These are phyloP conservation scores for Lanius ludovicianus DNA, from an alignment of 2,113 vertebrate species.

Conservation along the genomic window DNA sequence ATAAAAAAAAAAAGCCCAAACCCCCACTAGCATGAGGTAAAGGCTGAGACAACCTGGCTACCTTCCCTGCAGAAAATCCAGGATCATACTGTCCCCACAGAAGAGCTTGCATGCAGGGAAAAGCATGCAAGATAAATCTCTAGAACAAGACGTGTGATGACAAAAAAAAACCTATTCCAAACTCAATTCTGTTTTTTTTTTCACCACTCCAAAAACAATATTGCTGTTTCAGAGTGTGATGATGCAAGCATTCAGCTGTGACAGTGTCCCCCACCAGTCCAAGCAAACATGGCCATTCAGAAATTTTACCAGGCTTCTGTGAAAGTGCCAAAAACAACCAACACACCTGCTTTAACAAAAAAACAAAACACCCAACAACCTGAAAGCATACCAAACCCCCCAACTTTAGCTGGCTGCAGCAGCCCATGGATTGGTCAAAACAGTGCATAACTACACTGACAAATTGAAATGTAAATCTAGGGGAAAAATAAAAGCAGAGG, in stretches of 20 bases:
- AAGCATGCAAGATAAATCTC: neutral
- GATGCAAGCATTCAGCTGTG: neutral
- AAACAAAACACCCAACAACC: neutral
- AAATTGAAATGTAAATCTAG: neutral
- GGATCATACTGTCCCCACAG: neutral
- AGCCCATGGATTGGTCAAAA: neutral
- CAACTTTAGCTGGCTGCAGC: neutral
- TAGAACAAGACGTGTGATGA: neutral
- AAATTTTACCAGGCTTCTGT: neutral
- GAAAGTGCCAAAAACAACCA: neutral
- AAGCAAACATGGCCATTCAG: neutral
- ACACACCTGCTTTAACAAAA: neutral
- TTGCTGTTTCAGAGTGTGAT: neutral
- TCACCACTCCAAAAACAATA: neutral
- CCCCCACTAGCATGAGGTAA: neutral
- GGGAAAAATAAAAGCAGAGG: too few relatives aligned
- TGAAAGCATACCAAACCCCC: neutral
- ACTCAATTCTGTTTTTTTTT: neutral
- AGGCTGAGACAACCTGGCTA: neutral
- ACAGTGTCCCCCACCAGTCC: neutral
- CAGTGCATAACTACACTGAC: neutral
- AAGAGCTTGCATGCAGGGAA: neutral
- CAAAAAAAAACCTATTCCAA: neutral
- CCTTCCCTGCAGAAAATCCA: neutral
- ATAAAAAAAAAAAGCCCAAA: too few relatives aligned